Conservation (phyloP, 2,113 vertebrate genomes). For the Delphinapterus leucas region DNA sequence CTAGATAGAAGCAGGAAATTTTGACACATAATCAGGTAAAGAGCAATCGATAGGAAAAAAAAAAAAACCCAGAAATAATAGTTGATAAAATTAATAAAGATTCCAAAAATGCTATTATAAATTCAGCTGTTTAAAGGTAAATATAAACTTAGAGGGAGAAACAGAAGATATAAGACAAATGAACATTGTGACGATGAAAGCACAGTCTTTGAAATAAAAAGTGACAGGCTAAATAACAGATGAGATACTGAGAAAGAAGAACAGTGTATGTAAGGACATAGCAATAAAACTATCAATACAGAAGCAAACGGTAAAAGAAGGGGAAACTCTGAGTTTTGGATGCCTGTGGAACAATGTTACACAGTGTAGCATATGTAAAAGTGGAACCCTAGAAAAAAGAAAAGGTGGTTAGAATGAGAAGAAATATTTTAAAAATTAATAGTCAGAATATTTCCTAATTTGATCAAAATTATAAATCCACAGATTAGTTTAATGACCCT, state of each 20-base stretch:
- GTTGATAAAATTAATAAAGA: background rate
- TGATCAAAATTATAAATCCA: background rate
- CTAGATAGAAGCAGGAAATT: background rate
- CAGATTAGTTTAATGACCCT: background rate
- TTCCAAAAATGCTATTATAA: background rate
- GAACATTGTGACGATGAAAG: background rate
- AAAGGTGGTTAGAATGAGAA: background rate
- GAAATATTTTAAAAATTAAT: background rate
- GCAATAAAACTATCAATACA: background rate
- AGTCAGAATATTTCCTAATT: background rate
- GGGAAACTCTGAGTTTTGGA: background rate
- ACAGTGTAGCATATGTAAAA: background rate
- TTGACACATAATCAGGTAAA: background rate
- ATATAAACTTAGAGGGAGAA: background rate
- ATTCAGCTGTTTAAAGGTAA: background rate
- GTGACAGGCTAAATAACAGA: background rate
- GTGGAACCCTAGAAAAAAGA: background rate
- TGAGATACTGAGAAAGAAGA: background rate
- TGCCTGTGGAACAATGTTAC: background rate
- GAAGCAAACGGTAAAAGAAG: background rate
- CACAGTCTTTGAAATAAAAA: background rate
- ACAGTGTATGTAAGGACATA: background rate
- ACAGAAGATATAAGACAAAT: background rate
- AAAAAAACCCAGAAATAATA: background rate
- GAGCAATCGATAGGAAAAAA: background rate